Conservation (phyloP, 1,140 invertebrate genomes). For the Trichogramma pretiosum region DNA sequence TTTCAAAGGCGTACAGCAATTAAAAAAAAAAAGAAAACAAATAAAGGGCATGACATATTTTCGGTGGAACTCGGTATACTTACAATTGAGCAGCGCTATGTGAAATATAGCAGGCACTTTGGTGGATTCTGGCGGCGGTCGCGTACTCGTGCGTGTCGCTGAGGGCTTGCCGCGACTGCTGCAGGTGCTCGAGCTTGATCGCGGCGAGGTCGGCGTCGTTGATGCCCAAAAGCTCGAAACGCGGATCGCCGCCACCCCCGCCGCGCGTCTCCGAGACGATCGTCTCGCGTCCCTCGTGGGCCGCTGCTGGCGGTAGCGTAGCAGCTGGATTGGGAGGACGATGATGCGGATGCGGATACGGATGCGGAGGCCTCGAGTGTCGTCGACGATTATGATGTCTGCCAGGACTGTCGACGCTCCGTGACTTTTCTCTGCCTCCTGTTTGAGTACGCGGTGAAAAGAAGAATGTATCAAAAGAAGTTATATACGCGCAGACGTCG, state of each 20-base stretch:
- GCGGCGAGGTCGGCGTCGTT: constrained; percentile 38
- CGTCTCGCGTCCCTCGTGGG: constrained; percentile 24
- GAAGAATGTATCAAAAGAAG: neutral
- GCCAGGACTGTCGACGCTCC: constrained; percentile 35
- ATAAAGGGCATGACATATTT: no score
- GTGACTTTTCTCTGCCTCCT: constrained; percentile 33
- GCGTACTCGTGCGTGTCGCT: constrained; percentile 19
- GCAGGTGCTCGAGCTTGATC: neutral
- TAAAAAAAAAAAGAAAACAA: no score
- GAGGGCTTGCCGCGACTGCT: neutral
- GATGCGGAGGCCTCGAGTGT: constrained; percentile 32
- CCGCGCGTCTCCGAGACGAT: constrained; percentile 29
- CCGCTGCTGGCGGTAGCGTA: no score
- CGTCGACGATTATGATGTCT: constrained; percentile 33
- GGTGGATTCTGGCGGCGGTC: constrained; percentile 33
- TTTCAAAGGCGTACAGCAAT: no score
- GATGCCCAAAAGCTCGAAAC: constrained; percentile 33
- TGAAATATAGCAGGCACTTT: constrained; percentile 41
- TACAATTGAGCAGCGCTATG: constrained; percentile 39
- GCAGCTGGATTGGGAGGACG: no score
- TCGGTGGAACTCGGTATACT: no score
- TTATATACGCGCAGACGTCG: no score
- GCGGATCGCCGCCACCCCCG: no score
- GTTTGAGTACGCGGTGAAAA: no score
- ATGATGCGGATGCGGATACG: no score